A percentile compares a stretch with the other conserved stretches of the same genome.
These are phyloP conservation scores for Athene cunicularia DNA, from an alignment of 2,113 vertebrate genomes.

Conservation along the genomic window DNA sequence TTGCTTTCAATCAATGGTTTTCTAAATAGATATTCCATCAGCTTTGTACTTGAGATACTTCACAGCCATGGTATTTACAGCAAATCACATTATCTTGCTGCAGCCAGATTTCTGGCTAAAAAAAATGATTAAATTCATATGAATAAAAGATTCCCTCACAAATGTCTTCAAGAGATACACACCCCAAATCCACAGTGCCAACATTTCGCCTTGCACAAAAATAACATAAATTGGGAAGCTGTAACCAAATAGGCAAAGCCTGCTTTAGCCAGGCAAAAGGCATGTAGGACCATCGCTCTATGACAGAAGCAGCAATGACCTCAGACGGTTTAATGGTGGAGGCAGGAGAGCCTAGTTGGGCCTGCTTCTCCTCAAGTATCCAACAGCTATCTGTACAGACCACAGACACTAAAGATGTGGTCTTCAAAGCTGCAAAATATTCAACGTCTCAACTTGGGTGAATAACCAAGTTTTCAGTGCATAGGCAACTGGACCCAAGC, in stretches of 20 bases:
- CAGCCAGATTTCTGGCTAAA: conserved; percentile 44
- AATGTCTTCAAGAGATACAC: conserved; percentile 29
- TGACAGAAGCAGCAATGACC: neutral
- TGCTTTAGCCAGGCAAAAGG: neutral
- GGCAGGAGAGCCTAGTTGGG: neutral
- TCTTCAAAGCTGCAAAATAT: neutral
- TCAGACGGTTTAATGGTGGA: neutral
- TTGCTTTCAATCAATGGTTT: neutral
- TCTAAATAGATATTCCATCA: neutral
- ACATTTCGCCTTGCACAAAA: conserved; percentile 4
- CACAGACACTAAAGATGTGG: neutral
- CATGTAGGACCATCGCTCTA: neutral
- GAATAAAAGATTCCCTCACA: conserved; percentile 50
- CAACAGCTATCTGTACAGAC: neutral
- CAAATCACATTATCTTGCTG: conserved; percentile 25
- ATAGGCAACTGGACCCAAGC: neutral
- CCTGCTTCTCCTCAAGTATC: neutral
- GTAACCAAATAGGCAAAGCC: neutral
- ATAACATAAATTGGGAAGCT: neutral
- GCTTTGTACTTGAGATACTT: conserved; percentile 24
- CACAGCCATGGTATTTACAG: conserved; percentile 14
- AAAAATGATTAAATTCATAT: neutral
- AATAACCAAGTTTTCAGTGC: neutral
- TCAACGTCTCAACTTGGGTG: neutral
- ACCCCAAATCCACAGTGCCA: neutral